phyloP scores from a whole-genome alignment of 1,140 invertebrate genomes.

The Stenopsyche tienmushanensis region DNA sequence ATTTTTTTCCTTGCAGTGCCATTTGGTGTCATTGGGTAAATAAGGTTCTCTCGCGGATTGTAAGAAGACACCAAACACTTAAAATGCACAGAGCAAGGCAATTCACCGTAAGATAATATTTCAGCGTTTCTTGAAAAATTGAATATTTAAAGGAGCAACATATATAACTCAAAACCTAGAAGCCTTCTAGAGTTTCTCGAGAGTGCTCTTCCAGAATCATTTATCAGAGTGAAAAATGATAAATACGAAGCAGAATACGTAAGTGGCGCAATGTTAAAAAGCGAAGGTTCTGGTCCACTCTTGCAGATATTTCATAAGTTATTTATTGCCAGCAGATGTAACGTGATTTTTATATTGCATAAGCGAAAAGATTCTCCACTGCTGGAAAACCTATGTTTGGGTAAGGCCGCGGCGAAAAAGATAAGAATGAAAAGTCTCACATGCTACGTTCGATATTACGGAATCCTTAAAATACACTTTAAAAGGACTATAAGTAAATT shows the following conservation, averaged over 20 bases:
- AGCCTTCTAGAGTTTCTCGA: not conserved
- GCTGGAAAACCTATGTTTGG: too few relatives aligned
- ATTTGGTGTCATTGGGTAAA: not conserved
- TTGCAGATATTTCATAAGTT: conserved; percentile 29
- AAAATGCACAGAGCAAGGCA: not conserved
- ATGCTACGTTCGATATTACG: too few relatives aligned
- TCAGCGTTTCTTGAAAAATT: conserved; percentile 9
- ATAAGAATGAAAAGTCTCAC: too few relatives aligned
- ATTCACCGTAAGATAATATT: not conserved
- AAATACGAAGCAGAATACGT: conserved; percentile 35
- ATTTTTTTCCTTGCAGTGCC: not conserved
- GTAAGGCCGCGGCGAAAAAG: too few relatives aligned
- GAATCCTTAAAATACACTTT: too few relatives aligned
- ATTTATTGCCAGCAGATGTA: conserved; percentile 16
- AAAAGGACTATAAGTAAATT: too few relatives aligned
- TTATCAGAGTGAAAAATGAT: conserved; percentile 41
- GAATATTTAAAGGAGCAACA: conserved; percentile 15
- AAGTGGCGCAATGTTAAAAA: conserved; percentile 24
- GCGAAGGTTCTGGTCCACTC: conserved; percentile 24
- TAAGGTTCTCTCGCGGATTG: not conserved
- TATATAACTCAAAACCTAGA: conserved; percentile 2
- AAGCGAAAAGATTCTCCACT: too few relatives aligned
- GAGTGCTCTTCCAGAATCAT: conserved; percentile 36
- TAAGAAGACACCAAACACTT: not conserved
- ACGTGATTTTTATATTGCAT: conserved; percentile 20